These are phyloP conservation scores for Pseudeuparius sepicola DNA, from an alignment of 2,888 invertebrate species.

Conservation along the genomic window DNA sequence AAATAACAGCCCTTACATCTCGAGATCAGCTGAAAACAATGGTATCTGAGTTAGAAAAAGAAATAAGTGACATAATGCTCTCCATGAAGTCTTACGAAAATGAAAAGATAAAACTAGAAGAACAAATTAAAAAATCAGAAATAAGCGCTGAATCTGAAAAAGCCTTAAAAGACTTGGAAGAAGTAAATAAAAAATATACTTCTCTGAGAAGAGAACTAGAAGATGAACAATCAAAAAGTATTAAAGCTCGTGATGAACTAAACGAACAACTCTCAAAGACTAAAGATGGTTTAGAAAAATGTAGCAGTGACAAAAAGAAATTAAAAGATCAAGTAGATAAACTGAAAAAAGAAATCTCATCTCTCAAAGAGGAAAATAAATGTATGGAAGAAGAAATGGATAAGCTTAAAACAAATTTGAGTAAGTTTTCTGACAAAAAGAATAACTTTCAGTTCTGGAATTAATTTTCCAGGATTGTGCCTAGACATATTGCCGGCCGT, in stretches of 20 bases:
- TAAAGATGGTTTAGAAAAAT: slow-evolving; percentile 40
- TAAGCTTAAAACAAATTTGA: slow-evolving; percentile 30
- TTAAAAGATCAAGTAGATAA: slow-evolving; percentile 43
- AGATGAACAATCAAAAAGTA: slow-evolving; percentile 43
- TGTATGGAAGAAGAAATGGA: slow-evolving; percentile 43
- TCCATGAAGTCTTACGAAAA: slow-evolving; percentile 52
- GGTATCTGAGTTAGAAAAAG: slow-evolving; percentile 79
- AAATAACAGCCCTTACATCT: slow-evolving; percentile 60
- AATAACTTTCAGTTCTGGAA: too few relatives aligned
- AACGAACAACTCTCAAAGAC: slow-evolving; percentile 40
- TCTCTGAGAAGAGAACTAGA: slow-evolving; percentile 44
- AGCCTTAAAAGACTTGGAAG: slow-evolving; percentile 39
- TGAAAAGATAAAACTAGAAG: slow-evolving; percentile 41
- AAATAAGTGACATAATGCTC: slow-evolving; percentile 63
- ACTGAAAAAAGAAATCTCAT: slow-evolving; percentile 40
- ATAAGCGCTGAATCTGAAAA: slow-evolving; percentile 33
- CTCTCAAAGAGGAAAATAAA: slow-evolving; percentile 42
- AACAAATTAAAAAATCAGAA: slow-evolving; percentile 34
- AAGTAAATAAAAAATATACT: slow-evolving; percentile 43
- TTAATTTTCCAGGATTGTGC: too few relatives aligned
- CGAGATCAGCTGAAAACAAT: slow-evolving; percentile 69
- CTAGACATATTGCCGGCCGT: too few relatives aligned
- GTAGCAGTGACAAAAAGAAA: slow-evolving; percentile 52
- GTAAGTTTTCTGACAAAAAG: too few relatives aligned
- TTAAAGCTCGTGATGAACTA: slow-evolving; percentile 45